Evolutionary conservation across 2,113 vertebrate genomes (phyloP), one percentile per base, ranked within the genome.

Genomic region (Pollimyrus isidori): DNA sequence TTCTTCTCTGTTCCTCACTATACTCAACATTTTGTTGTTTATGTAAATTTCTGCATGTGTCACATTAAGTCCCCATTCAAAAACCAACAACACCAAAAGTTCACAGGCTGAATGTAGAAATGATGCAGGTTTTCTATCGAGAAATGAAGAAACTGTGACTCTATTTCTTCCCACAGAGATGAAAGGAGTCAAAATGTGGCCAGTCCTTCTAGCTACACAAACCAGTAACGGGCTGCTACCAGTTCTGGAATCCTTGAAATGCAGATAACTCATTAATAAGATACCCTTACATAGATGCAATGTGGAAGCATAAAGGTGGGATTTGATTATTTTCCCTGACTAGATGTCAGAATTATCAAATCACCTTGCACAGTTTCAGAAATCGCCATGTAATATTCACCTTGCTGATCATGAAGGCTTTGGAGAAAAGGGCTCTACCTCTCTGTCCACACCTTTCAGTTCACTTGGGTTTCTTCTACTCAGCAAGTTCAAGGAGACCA

Each of bases 391-490:
- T 10, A 19, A 13, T 21, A 53, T 87, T 35, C 49, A 17, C 17
- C n/a, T 30, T 48, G 23, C 45, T 86, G 48, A 7, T 26, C 10
- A 26, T 50, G 10, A 50, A 80, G 35, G 30, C 30, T 80, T 80
- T 39, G 30, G 5, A 42, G 15, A 39, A 19, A 35, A 15, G 19
- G 48, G 1, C 83, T 1, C 35, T 49, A 50, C n/a, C 48, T 50
- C 83, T 13, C 21, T 86, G 92, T 92, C 73, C 93, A 90, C 91
- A 92, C 93, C 90, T 58, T 89, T 90, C 89, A 86, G 91, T 95
- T 93, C 94, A 95, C 94, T 95, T 94, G 93, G 92, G 93, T 95
- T 96, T 95, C 94, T 95, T 93, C 90, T 65, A 95, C 93, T 95
- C 95, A 95, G 95, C 95, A 96, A 95, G 94, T 96, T 95, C 93